Base-by-base conservation (phyloP, 2,797 vertebrate species). In the Hypotaenidia okinawae region DNA sequence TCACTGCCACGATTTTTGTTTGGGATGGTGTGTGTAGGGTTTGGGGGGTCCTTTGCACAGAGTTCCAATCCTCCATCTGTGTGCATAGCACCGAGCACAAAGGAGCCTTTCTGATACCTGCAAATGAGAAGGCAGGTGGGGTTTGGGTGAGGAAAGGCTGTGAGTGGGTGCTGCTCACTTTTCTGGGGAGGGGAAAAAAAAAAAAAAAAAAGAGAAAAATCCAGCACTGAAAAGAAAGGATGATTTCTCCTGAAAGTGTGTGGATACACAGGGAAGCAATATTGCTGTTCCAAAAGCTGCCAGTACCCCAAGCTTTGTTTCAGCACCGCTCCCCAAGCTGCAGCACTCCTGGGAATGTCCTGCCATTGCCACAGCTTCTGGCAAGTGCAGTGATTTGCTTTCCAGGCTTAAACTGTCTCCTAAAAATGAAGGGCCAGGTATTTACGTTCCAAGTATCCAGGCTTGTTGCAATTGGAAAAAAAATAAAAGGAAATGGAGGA, bases 401-500 rank as follows among this genome's bases (percentile, higher is more conserved):
- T 1, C 58, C 63, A 59, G 32, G 33, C 37, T 82, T 66, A 52
- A 89, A 41, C 3, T 6, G 21, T 3, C 68, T 62, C 84, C 89
- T 92, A 81, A 95, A 93, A 30, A 23, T 2, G 1, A 61, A 88
- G 62, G 52, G 37, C 19, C 35, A 41, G 18, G 22, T 69, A 49
- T 75, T 87, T 76, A 22, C 1, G 10, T 61, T 41, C 24, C 24
- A 86, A 66, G 61, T 33, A 35, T 7, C 39, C 58, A 55, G 51
- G 52, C 30, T n/a, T 30, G 51, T 35, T 8, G 18, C 23, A 58
- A 89, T 28, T 2, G 70, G 70, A 11, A 17, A 32, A 76, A 61
- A 72, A 86, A 91, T 57, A 84, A 89, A 94, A 92, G 77, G 45
- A 78, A 90, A 79, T 37, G 25, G 62, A 52, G 67, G 41, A 58